phyloP scores from a whole-genome alignment of 2,797 vertebrate species.

The Ctenopoma multispine region DNA sequence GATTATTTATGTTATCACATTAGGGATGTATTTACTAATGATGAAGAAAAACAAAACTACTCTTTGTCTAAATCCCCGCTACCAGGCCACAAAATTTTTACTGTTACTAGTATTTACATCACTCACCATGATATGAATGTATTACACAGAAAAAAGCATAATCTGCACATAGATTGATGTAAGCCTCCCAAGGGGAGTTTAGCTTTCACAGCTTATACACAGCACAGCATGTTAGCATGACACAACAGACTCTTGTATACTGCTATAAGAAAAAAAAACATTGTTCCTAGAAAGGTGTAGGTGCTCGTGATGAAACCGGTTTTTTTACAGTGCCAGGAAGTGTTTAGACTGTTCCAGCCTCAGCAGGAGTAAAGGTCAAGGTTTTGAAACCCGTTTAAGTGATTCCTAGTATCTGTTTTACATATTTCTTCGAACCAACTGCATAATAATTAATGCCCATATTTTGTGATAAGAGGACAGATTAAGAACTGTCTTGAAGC shows the following conservation, averaged over 20 bases:
- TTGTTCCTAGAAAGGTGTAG: constrained; percentile 37
- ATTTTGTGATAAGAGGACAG: not conserved
- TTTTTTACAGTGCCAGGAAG: constrained; percentile 41
- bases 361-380: constrained; percentile 18
- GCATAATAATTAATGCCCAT: not conserved
- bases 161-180: not conserved
- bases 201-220: no score
- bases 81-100: no score
- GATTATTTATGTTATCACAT: not conserved
- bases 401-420: constrained; percentile 15
- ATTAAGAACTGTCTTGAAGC: not conserved
- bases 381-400: constrained; percentile 2
- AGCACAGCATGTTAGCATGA: no score
- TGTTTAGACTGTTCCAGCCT: constrained; percentile 26
- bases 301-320: constrained; percentile 41
- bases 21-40: not conserved
- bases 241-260: not conserved
- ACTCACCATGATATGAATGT: not conserved
- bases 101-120: no score
- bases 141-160: not conserved
- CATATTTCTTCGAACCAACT: not conserved
- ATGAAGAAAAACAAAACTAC: not conserved
- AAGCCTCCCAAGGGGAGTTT: no score
- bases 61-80: no score
- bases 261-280: not conserved